Percentiles rank a stretch among this genome's conserved stretches.
Evolutionary conservation across 2,888 invertebrate genomes (phyloP).

Genomic region (Alloscopus bannaensis): DNA sequence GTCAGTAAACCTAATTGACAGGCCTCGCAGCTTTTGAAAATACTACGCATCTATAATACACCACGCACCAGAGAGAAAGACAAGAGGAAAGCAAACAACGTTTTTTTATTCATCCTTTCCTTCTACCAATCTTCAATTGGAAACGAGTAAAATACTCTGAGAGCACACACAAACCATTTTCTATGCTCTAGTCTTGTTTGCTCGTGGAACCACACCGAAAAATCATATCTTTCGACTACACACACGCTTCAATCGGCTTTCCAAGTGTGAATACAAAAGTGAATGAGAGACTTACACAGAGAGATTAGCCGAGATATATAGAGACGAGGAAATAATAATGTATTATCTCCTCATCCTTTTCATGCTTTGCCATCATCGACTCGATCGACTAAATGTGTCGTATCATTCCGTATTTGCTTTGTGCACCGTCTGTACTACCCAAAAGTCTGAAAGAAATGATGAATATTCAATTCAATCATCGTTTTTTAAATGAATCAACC

Average conservation of each 20-base stretch:
- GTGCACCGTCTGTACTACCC: no score
- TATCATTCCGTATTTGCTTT: no score
- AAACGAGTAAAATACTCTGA: neutral
- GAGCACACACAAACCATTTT: neutral
- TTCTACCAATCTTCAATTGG: neutral
- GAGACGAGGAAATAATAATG: constrained; percentile 52
- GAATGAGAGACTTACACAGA: constrained; percentile 13
- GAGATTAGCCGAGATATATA: constrained; percentile 22
- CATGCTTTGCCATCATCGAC: constrained; percentile 30
- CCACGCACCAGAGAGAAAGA: constrained; percentile 37
- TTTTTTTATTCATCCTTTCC: constrained; percentile 45
- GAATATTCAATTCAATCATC: no score
- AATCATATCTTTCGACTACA: neutral
- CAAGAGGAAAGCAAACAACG: constrained; percentile 62
- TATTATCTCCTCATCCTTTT: constrained; percentile 56
- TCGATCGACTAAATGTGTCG: no score
- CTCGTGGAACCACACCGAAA: neutral
- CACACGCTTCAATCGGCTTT: neutral
- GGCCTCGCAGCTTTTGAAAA: constrained; percentile 63
- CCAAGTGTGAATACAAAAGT: neutral
- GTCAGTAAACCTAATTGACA: constrained; percentile 65
- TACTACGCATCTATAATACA: constrained; percentile 54
- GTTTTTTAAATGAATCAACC: no score
- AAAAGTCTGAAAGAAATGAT: no score
- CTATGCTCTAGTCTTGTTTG: neutral